phyloP scores from a whole-genome alignment of 35 echinoderm and acorn worm genomes.

The Amphiura filiformis region DNA sequence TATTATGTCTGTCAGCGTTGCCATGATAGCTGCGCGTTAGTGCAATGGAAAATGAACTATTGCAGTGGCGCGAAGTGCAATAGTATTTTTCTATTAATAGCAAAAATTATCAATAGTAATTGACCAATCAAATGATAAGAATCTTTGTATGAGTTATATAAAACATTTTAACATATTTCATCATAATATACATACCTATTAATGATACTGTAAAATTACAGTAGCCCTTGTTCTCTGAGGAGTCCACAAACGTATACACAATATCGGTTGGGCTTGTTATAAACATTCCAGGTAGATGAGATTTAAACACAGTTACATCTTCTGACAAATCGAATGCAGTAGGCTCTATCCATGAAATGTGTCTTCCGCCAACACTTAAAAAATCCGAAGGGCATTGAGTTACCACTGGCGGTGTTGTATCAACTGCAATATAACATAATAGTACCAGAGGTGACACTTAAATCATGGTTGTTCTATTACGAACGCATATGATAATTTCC shows the following conservation, averaged over 20 bases:
- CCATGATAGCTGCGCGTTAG: too few relatives aligned
- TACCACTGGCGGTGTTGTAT: not conserved
- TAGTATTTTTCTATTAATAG: too few relatives aligned
- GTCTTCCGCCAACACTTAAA: not conserved
- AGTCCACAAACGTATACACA: not conserved
- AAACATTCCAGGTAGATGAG: not conserved
- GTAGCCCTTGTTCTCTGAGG: not conserved
- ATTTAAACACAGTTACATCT: not conserved
- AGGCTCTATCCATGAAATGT: not conserved
- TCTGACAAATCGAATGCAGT: not conserved
- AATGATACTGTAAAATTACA: not conserved
- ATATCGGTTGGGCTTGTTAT: not conserved
- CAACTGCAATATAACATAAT: not conserved
- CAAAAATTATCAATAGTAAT: too few relatives aligned
- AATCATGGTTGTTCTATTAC: too few relatives aligned
- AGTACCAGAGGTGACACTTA: too few relatives aligned
- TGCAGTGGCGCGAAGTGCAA: too few relatives aligned
- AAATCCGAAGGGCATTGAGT: not conserved
- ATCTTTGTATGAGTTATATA: too few relatives aligned
- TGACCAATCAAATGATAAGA: too few relatives aligned
- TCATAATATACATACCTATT: not conserved
- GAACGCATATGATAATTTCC: too few relatives aligned
- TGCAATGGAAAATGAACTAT: too few relatives aligned
- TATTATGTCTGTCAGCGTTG: too few relatives aligned
- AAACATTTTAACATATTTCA: too few relatives aligned